Evolutionary conservation across 2,797 vertebrate genomes (phyloP).

Genomic region (Parambassis ranga): DNA sequence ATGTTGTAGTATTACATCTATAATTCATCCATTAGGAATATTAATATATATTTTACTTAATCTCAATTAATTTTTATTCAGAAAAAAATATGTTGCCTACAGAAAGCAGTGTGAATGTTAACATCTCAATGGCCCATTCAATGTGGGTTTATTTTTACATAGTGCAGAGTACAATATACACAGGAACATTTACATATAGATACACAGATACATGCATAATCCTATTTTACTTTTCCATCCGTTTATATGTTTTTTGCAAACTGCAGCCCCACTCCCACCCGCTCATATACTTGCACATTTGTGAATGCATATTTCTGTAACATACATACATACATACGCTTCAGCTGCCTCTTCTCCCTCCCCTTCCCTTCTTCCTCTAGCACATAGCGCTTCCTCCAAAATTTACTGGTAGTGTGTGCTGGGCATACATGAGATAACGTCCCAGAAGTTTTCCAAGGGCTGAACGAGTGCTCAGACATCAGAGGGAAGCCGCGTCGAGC

Average conservation of each 20-base stretch:
- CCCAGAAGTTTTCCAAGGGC: conserved; percentile 82
- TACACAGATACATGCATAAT: neutral
- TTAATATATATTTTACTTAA: too few species aligned
- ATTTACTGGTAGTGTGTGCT: conserved; percentile 61
- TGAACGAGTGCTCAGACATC: conserved; percentile 87
- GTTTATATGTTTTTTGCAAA: neutral
- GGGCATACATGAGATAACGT: conserved; percentile 83
- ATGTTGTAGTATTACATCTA: too few species aligned
- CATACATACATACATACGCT: conserved; percentile 8
- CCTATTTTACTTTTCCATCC: neutral
- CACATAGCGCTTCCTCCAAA: conserved; percentile 65
- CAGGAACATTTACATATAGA: neutral
- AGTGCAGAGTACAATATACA: neutral
- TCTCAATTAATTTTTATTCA: too few species aligned
- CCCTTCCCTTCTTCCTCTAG: conserved; percentile 43
- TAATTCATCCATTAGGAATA: too few species aligned
- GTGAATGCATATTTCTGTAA: conserved; percentile 1
- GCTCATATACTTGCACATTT: neutral
- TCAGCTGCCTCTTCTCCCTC: conserved; percentile 18
- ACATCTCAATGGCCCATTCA: neutral
- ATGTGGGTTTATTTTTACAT: too few species aligned
- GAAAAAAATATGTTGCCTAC: too few species aligned
- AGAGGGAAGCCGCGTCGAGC: conserved; percentile 79
- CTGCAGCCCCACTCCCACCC: neutral
- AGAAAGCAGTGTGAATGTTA: neutral